Evolutionary conservation across 2,113 vertebrate genomes (phyloP).

Genomic region (Spea bombifrons): DNA sequence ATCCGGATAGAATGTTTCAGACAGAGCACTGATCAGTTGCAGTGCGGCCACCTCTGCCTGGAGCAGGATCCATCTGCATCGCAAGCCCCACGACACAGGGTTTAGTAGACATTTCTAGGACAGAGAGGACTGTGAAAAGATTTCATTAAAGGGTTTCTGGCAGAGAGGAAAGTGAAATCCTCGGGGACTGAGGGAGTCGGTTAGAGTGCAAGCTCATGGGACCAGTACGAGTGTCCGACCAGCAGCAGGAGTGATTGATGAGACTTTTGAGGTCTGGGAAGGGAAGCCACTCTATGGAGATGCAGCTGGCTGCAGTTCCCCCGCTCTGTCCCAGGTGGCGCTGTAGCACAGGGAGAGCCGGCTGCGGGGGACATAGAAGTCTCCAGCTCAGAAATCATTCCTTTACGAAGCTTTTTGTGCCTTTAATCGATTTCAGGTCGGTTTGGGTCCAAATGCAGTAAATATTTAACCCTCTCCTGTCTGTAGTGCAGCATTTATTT

Average conservation of each 20-base stretch:
- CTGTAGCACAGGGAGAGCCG: slow-evolving; percentile 31
- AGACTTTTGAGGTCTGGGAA: background rate
- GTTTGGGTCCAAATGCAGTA: slow-evolving; percentile 19
- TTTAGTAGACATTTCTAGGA: background rate
- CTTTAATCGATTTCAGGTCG: slow-evolving; percentile 39
- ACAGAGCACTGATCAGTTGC: no score
- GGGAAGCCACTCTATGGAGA: background rate
- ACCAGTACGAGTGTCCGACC: no score
- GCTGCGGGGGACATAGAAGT: background rate
- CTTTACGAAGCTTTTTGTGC: slow-evolving; percentile 9
- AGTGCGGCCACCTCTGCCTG: no score
- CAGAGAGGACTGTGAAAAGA: background rate
- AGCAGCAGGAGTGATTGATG: background rate
- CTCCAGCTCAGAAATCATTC: background rate
- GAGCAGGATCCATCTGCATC: no score
- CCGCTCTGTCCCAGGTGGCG: slow-evolving; percentile 23
- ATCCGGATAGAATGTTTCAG: no score
- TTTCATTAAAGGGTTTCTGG: no score
- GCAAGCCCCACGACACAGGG: no score
- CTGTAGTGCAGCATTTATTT: no score
- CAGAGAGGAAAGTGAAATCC: no score
- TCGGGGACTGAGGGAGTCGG: no score
- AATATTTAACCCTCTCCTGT: background rate
- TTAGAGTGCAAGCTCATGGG: slow-evolving; percentile 3
- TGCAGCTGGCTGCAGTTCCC: background rate